Percentiles rank a stretch among this genome's conserved stretches.
phyloP scores from a whole-genome alignment of 2,113 vertebrate species.

The Takifugu flavidus region DNA sequence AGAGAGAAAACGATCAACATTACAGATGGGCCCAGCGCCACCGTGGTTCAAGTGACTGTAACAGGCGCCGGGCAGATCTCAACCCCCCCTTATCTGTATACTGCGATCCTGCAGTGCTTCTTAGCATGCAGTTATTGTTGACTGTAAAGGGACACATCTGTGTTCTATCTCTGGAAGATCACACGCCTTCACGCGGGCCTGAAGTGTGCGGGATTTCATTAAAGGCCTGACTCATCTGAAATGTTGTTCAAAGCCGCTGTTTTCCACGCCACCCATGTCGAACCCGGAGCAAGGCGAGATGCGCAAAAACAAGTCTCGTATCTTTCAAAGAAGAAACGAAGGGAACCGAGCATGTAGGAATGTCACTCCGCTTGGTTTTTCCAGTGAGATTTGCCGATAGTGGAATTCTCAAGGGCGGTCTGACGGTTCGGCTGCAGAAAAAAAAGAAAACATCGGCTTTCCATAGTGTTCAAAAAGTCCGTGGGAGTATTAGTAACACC shows the following conservation, averaged over 20 bases:
- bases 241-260: constrained; percentile 52
- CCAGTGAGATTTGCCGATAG: not conserved
- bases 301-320: constrained; percentile 42
- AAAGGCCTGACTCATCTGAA: constrained; percentile 44
- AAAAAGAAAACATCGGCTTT: not conserved
- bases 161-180: constrained; percentile 3
- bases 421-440: not conserved
- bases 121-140: constrained; percentile 25
- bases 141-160: constrained; percentile 18
- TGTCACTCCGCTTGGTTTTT: constrained; percentile 31
- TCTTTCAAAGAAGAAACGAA: constrained; percentile 43
- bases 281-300: constrained; percentile 30
- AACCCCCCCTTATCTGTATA: not conserved
- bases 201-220: constrained; percentile 51
- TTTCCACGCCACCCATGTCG: constrained; percentile 55
- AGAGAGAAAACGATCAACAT: no score
- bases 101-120: constrained; percentile 6
- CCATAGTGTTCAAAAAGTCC: not conserved
- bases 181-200: constrained; percentile 23
- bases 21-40: no score
- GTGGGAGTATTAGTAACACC: not conserved
- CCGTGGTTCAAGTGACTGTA: no score
- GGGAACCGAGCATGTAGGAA: constrained; percentile 30
- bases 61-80: no score
- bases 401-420: constrained; percentile 2